Evolutionary conservation across 2,888 invertebrate genomes (phyloP).

Genomic region (Nemapogon koenigi): DNA sequence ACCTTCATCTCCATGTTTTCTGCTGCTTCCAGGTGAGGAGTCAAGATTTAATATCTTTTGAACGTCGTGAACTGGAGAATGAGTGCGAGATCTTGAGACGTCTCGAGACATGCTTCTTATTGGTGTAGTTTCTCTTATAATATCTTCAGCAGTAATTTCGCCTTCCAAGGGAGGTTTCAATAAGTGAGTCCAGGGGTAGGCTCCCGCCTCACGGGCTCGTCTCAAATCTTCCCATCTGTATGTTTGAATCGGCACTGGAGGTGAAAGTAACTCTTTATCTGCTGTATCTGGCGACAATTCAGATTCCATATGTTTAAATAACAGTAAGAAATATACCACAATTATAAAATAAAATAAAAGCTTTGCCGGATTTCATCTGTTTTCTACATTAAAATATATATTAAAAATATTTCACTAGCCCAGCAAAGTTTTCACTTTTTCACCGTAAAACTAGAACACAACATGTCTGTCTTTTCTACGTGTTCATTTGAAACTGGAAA

Average conservation of each 20-base stretch:
- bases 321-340: conserved; percentile 14
- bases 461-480: conserved; percentile 58
- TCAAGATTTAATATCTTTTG: conserved; percentile 54
- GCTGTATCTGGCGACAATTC: conserved; percentile 60
- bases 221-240: conserved; percentile 84
- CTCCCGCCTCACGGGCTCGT: conserved; percentile 72
- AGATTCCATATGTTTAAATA: conserved; percentile 59
- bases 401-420: conserved; percentile 28
- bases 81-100: conserved; percentile 48
- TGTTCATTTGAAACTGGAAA: conserved; percentile 55
- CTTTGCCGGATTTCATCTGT: conserved; percentile 23
- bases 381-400: conserved; percentile 14
- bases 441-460: conserved; percentile 57
- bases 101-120: conserved; percentile 57
- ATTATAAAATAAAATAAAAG: conserved; percentile 18
- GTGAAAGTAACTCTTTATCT: conserved; percentile 55
- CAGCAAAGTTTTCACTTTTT: conserved; percentile 40
- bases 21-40: conserved; percentile 57
- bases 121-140: conserved; percentile 52
- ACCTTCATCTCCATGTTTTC: conserved; percentile 51
- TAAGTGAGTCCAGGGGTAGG: conserved; percentile 83
- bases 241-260: conserved; percentile 76
- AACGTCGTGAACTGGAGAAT: conserved; percentile 39
- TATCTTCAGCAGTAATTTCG: conserved; percentile 56
- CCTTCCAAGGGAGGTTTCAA: conserved; percentile 68